Conservation (phyloP, 2,113 vertebrate species). For the Leptosomus discolor region DNA sequence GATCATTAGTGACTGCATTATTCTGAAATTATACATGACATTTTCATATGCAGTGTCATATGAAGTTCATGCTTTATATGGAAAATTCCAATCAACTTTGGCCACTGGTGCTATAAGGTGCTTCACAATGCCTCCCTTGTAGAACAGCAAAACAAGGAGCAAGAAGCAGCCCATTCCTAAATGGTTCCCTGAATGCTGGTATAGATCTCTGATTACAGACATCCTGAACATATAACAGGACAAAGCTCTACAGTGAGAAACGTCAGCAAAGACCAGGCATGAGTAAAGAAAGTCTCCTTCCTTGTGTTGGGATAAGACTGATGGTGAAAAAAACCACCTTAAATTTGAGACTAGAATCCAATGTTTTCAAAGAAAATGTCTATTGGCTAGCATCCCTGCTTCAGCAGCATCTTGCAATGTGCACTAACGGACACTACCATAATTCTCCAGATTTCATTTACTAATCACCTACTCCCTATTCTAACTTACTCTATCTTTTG, state of each 20-base stretch:
- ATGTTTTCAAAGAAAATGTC: not conserved
- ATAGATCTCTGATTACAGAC: not conserved
- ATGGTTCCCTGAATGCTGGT: accelerated
- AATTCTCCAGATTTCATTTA: not conserved
- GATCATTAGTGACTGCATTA: not conserved
- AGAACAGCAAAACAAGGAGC: not conserved
- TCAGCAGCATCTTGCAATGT: not conserved
- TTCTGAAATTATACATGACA: not conserved
- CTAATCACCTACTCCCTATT: not conserved
- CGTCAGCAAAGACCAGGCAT: not conserved
- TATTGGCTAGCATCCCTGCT: not conserved
- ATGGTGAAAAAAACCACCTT: not conserved
- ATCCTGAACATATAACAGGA: accelerated
- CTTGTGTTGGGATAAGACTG: not conserved
- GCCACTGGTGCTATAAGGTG: not conserved
- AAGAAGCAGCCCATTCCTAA: not conserved
- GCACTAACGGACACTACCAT: not conserved
- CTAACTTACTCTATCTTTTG: not conserved
- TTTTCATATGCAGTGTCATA: not conserved
- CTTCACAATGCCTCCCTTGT: not conserved
- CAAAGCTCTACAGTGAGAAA: not conserved
- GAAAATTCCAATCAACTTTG: not conserved
- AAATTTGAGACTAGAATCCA: not conserved
- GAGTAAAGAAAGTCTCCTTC: not conserved
- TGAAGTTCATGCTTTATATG: not conserved